phyloP scores from a whole-genome alignment of 2,113 vertebrate genomes.

The Hymenochirus boettgeri region DNA sequence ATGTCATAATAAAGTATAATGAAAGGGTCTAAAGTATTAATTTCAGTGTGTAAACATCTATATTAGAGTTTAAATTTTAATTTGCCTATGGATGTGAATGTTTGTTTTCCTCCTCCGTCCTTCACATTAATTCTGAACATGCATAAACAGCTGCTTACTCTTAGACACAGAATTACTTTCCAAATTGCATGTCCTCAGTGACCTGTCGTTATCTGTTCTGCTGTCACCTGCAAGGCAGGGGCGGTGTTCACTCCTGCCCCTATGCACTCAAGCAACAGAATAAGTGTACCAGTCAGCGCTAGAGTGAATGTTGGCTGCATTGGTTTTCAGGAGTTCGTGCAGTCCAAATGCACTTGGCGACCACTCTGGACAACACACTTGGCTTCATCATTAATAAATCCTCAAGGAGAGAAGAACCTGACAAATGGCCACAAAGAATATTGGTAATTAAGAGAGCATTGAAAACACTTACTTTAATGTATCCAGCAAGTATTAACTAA shows the following conservation, averaged over 20 bases:
- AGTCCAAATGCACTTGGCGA: slow-evolving; percentile 90
- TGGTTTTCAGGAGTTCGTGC: slow-evolving; percentile 94
- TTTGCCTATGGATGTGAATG: slow-evolving; percentile 53
- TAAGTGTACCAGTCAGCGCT: slow-evolving; percentile 91
- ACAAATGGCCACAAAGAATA: background rate
- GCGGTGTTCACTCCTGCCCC: slow-evolving; percentile 92
- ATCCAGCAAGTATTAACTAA: too few species aligned
- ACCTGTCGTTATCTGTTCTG: slow-evolving; percentile 79
- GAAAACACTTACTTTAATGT: too few species aligned
- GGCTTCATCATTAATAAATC: slow-evolving; percentile 95
- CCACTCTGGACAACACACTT: slow-evolving; percentile 81
- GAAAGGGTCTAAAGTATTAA: background rate
- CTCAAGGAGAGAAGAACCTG: slow-evolving; percentile 91
- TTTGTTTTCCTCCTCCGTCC: slow-evolving; percentile 55
- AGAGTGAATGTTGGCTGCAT: slow-evolving; percentile 95
- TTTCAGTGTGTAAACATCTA: slow-evolving; percentile 40
- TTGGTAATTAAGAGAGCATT: too few species aligned
- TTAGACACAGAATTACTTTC: slow-evolving; percentile 50
- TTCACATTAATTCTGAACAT: slow-evolving; percentile 52
- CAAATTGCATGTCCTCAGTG: slow-evolving; percentile 43
- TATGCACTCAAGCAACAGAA: slow-evolving; percentile 92
- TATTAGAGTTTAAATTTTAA: slow-evolving; percentile 58
- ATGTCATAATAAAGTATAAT: background rate
- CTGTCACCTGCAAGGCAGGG: slow-evolving; percentile 77
- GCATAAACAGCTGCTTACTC: slow-evolving; percentile 55